Base-by-base conservation (phyloP, 2,888 invertebrate genomes). In the Brachyptera putata region DNA sequence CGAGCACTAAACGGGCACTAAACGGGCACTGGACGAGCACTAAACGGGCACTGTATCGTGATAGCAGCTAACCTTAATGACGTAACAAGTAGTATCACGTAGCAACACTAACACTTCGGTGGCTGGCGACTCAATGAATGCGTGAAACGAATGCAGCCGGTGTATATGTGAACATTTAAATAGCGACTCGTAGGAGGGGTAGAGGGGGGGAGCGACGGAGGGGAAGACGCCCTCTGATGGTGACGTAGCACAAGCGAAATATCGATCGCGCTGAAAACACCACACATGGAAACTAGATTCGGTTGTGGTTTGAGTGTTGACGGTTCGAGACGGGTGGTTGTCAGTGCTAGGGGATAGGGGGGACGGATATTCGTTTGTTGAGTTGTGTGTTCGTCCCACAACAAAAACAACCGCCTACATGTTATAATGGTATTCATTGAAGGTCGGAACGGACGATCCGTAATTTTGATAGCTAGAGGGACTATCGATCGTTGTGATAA, bases 181-280 rank as follows among this genome's bases (percentile, higher is more conserved):
- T 2, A 16, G 41, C 41, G 18, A 18, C 41, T 41, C 16, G 41
- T 14, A 41, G n/a, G n/a, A n/a, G n/a, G n/a, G 5, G 24, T 43
- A 2, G n/a, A 46, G 9, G 46, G 46, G 46, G 11, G 43, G 43
- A n/a, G n/a, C 14, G 21, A 18, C 21, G 18, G 2, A 24, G 46
- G 4, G 22, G 46, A 21, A 21, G 22, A 24, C 46, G 46, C 21
- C 24, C 22, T 46, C 24, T 46, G 5, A 3, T n/a, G 21, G n/a
- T 46, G 46, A 46, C 46, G 46, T 46, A 46, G 46, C 46, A 22
- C 2, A 5, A 16, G 41, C 14, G 46, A 46, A 46, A 46, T 24
- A 46, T 46, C 46, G 46, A 46, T 46, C 22, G 24, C 41, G 41
- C 16, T 41, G 22, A 46, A 22, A 46, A 46, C 46, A 24, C 46